Conservation (phyloP, 2,888 invertebrate species). For the Aporophyla lueneburgensis region DNA sequence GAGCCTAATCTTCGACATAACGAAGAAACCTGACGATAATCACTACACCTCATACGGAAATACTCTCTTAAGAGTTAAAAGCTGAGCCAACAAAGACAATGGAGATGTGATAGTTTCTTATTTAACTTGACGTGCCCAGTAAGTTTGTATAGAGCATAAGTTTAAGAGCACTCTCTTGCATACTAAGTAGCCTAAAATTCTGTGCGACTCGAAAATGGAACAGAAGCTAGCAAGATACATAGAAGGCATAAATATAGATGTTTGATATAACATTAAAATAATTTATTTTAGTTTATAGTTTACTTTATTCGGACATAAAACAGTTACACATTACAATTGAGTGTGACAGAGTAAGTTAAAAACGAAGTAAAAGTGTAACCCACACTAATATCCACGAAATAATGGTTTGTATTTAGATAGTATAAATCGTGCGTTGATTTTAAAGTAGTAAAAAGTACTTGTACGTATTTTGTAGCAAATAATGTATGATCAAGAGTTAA, state of each 20-base stretch:
- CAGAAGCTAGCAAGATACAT: slow-evolving; percentile 23
- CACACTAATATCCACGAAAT: too few relatives aligned
- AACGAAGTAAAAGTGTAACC: too few relatives aligned
- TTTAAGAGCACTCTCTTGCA: slow-evolving; percentile 45
- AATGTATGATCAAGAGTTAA: not conserved
- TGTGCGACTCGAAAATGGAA: slow-evolving; percentile 13
- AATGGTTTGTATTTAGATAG: too few relatives aligned
- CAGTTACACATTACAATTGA: too few relatives aligned
- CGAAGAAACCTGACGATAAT: slow-evolving; percentile 35
- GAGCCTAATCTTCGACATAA: slow-evolving; percentile 32
- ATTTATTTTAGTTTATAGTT: not conserved
- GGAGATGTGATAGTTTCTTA: slow-evolving; percentile 32
- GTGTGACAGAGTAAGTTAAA: too few relatives aligned
- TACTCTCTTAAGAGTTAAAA: not conserved
- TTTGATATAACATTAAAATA: not conserved
- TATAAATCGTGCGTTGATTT: too few relatives aligned
- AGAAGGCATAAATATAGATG: slow-evolving; percentile 7
- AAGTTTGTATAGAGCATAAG: slow-evolving; percentile 46
- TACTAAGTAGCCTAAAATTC: slow-evolving; percentile 54
- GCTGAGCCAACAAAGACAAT: not conserved
- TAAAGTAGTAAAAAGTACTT: too few relatives aligned
- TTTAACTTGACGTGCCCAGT: slow-evolving; percentile 37
- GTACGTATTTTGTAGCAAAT: too few relatives aligned
- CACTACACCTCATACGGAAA: slow-evolving; percentile 10
- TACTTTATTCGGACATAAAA: too few relatives aligned